A percentile compares a stretch with the other conserved stretches of the same genome.
These are phyloP conservation scores for Corythaeola cristata DNA, from an alignment of 2,113 vertebrate species.

Conservation along the genomic window DNA sequence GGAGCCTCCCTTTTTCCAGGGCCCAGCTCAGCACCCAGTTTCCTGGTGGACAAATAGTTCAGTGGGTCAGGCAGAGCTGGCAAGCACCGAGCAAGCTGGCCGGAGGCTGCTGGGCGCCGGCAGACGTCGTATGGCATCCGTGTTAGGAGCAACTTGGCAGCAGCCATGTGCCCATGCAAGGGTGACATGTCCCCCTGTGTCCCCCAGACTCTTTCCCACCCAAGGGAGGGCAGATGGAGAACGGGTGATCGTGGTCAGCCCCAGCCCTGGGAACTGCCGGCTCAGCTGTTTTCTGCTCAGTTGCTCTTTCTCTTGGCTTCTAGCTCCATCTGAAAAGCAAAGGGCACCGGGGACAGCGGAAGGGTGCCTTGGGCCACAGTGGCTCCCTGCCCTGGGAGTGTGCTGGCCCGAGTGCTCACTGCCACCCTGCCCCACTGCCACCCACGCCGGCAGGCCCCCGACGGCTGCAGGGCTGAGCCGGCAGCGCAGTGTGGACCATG, in stretches of 20 bases:
- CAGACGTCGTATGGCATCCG: accelerated
- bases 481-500: accelerated
- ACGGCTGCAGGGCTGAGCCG: accelerated
- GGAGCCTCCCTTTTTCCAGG: slow-evolving; percentile 3
- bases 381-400: background rate
- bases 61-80: slow-evolving; percentile 9
- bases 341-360: background rate
- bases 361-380: background rate
- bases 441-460: accelerated
- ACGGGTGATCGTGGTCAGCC: accelerated
- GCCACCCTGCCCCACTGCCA: background rate
- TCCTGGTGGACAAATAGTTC: background rate
- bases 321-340: background rate
- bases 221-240: accelerated
- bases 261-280: background rate
- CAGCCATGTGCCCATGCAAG: background rate
- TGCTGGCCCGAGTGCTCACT: background rate
- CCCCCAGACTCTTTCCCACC: background rate
- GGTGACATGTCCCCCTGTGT: background rate
- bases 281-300: background rate
- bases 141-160: background rate
- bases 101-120: accelerated
- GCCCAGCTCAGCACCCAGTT: background rate
- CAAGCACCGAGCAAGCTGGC: background rate
- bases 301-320: background rate